phyloP scores from a whole-genome alignment of 1,140 invertebrate genomes.

The Neelides sp. region DNA sequence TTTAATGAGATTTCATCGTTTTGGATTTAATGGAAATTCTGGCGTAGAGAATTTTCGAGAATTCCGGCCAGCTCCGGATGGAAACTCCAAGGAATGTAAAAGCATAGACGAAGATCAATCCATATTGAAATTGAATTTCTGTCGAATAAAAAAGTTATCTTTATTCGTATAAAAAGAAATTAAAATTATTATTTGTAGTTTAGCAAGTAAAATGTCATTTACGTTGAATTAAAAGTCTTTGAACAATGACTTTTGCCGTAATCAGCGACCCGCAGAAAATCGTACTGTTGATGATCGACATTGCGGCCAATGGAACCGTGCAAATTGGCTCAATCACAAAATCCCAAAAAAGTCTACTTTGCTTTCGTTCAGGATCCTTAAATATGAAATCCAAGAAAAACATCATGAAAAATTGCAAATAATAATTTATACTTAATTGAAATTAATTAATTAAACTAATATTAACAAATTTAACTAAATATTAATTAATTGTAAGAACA shows the following conservation, averaged over 20 bases:
- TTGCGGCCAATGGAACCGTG: slow-evolving; percentile 23
- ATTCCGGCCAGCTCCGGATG: too few relatives aligned
- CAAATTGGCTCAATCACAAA: slow-evolving; percentile 25
- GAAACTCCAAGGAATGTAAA: too few relatives aligned
- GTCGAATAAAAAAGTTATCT: too few relatives aligned
- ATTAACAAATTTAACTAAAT: background rate
- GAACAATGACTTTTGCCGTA: slow-evolving; percentile 1
- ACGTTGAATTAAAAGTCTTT: slow-evolving; percentile 8
- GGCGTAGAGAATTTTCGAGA: too few relatives aligned
- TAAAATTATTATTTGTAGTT: too few relatives aligned
- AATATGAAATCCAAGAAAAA: background rate
- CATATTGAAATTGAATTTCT: too few relatives aligned
- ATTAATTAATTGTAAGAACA: background rate
- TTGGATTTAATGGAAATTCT: too few relatives aligned
- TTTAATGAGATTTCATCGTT: too few relatives aligned
- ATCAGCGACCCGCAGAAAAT: slow-evolving; percentile 25
- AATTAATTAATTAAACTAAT: background rate
- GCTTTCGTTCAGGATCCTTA: slow-evolving; percentile 3
- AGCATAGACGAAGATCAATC: too few relatives aligned
- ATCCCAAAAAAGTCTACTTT: slow-evolving; percentile 19
- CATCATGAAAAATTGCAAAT: too few relatives aligned
- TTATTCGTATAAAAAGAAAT: too few relatives aligned
- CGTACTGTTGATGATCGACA: slow-evolving; percentile 29
- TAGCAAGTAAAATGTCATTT: slow-evolving; percentile 1
- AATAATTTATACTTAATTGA: background rate